Base-by-base conservation (phyloP, 1,140 invertebrate genomes). In the Akabosia matsudoensis region DNA sequence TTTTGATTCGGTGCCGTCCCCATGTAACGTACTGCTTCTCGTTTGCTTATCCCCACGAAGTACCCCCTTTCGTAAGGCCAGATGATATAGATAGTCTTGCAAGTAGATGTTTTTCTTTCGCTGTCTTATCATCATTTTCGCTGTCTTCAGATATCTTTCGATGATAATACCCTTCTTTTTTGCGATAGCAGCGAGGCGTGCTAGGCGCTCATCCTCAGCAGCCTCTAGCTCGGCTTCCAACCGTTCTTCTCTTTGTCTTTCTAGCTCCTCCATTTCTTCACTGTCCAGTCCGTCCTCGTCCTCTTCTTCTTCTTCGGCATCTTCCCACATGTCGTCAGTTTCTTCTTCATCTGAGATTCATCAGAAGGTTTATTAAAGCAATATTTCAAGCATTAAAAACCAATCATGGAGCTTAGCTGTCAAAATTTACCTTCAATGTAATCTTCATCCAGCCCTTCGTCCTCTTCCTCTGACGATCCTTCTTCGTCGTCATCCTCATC, bases 91-190 rank as follows among this genome's bases (percentile, higher is more conserved):
- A 30, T 67, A 67, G 28, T 67, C 61, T 30, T 67, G 61, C 3
- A 67, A 22, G 28, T 67, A 67, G 31, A 67, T 67, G 30, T 67
- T 67, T 30, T 67, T 67, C 30, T 67, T 67, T n/a, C 61, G 3
- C 10, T 67, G 61, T 13, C 13, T 31, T 30, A 67, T 67, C 61
- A 67, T 67, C 10, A 67, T 31, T 10, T 10, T 24, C 28, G 61
- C 61, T 30, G 31, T n/a, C n/a, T 30, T 28, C 30, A 67, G 28
- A 30, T 67, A 67, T 2, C 61, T 28, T n/a, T 67, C 61, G 4
- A 67, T 31, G 4, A 67, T 13, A 3, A 31, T 67, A 30, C 13
- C 61, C 61, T 67, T 67, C 22, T 67, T 67, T 10, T 7, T 10
- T 7, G 2, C 31, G 61, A 67, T 67, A 30, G 28, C 61, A n/a